Evolutionary conservation across 2,888 invertebrate genomes (phyloP).

Genomic region (Clusia tigrina): DNA sequence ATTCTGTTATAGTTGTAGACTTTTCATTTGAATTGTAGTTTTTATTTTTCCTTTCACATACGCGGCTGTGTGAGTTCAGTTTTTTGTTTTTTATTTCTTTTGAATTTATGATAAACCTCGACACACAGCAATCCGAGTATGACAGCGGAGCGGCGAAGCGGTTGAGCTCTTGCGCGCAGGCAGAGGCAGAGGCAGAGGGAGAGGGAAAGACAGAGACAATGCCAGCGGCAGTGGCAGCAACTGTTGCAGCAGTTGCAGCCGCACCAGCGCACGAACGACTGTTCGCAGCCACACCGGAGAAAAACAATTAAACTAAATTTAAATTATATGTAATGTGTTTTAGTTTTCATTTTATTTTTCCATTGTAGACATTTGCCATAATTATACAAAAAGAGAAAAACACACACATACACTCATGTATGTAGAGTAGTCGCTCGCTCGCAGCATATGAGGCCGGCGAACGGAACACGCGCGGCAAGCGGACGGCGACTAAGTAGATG

Average conservation of each 20-base stretch:
- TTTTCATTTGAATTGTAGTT: background rate
- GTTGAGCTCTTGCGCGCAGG: background rate
- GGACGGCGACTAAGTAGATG: slow-evolving; percentile 18
- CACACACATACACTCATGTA: slow-evolving; percentile 22
- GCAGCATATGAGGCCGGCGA: slow-evolving; percentile 34
- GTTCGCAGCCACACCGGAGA: background rate
- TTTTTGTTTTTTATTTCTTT: slow-evolving; percentile 1
- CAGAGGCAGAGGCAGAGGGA: slow-evolving; percentile 33
- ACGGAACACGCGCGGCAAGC: slow-evolving; percentile 25
- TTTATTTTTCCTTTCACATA: background rate
- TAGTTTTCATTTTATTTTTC: background rate
- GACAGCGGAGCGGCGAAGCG: background rate
- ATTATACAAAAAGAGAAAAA: slow-evolving; percentile 35
- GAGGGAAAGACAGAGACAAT: slow-evolving; percentile 24
- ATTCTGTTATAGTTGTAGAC: slow-evolving; percentile 44
- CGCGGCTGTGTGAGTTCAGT: background rate
- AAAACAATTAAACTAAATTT: slow-evolving; percentile 6
- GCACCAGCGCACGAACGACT: no score
- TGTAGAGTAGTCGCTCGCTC: slow-evolving; percentile 1
- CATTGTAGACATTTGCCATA: slow-evolving; percentile 40
- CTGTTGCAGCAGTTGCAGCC: background rate
- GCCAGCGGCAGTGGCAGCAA: slow-evolving; percentile 14
- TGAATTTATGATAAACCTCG: slow-evolving; percentile 5
- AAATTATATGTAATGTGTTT: slow-evolving; percentile 6
- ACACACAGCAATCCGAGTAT: no score